Evolutionary conservation across 1,140 invertebrate species (phyloP).

Genomic region (Ceratina japonica): DNA sequence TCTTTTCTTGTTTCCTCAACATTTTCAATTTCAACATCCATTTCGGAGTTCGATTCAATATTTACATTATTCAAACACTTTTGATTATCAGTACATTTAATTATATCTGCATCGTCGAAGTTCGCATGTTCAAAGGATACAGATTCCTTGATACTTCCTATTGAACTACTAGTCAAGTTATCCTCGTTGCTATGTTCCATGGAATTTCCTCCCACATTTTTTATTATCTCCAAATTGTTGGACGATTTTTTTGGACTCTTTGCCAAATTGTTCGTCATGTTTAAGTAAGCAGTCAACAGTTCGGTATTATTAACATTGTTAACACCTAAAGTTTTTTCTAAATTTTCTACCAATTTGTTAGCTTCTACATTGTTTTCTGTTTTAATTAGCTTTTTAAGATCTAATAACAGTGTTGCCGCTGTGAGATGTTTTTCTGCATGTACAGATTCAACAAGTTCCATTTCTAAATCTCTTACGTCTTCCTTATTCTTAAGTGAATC

Average conservation of each 20-base stretch:
- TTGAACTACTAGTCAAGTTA: constrained; percentile 3
- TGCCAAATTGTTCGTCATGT: constrained; percentile 52
- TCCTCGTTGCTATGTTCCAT: constrained; percentile 35
- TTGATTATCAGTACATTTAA: constrained; percentile 31
- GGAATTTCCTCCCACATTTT: constrained; percentile 43
- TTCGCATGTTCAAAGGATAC: constrained; percentile 1
- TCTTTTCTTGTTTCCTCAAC: constrained; percentile 5
- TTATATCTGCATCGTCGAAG: background rate
- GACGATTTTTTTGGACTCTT: constrained; percentile 34
- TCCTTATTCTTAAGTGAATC: background rate
- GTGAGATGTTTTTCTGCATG: constrained; percentile 59
- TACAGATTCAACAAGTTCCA: constrained; percentile 60
- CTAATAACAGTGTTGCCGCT: constrained; percentile 64
- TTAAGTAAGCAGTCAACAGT: constrained; percentile 66
- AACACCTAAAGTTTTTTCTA: constrained; percentile 70
- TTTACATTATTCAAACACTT: constrained; percentile 20
- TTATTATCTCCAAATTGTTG: constrained; percentile 16
- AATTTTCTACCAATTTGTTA: constrained; percentile 69
- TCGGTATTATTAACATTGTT: constrained; percentile 70
- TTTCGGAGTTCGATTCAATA: background rate
- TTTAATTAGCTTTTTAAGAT: constrained; percentile 72
- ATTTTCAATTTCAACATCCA: background rate
- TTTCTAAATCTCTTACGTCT: constrained; percentile 59
- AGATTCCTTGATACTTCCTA: constrained; percentile 19
- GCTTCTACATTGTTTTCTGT: constrained; percentile 68